phyloP scores from a whole-genome alignment of 2,888 invertebrate species.

The Tipula helvola region DNA sequence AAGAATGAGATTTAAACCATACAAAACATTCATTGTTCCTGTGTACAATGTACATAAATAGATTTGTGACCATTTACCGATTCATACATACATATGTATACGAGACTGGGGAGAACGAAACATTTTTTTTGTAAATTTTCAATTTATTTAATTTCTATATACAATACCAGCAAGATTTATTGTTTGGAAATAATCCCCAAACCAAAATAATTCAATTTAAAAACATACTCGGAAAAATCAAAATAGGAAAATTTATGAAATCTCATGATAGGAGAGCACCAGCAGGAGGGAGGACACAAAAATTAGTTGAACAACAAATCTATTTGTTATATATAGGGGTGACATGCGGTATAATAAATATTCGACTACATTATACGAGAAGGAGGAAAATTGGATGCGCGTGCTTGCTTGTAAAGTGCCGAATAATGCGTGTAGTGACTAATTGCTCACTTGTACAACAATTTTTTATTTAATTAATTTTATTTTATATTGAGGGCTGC shows the following conservation, averaged over 20 bases:
- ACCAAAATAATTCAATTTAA: not conserved
- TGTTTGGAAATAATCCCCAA: not conserved
- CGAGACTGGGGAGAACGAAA: not conserved
- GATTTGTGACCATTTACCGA: not conserved
- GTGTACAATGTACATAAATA: not conserved
- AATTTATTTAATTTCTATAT: not conserved
- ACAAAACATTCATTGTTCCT: not conserved
- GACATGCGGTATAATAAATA: not conserved
- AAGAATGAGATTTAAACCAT: not conserved
- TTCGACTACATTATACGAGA: not conserved
- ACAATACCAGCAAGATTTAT: not conserved
- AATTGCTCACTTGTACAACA: not conserved
- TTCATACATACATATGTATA: no score
- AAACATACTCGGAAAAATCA: not conserved
- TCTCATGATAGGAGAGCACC: not conserved
- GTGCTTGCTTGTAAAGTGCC: not conserved
- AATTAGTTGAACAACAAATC: not conserved
- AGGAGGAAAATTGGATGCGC: not conserved
- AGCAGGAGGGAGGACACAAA: not conserved
- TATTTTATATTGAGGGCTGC: not conserved
- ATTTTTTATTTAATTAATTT: not conserved
- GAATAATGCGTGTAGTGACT: not conserved
- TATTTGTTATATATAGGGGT: not conserved
- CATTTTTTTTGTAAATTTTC: not conserved
- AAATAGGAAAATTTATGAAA: not conserved